Conservation (phyloP, 2,113 vertebrate genomes). For the Zosterops japonicus region DNA sequence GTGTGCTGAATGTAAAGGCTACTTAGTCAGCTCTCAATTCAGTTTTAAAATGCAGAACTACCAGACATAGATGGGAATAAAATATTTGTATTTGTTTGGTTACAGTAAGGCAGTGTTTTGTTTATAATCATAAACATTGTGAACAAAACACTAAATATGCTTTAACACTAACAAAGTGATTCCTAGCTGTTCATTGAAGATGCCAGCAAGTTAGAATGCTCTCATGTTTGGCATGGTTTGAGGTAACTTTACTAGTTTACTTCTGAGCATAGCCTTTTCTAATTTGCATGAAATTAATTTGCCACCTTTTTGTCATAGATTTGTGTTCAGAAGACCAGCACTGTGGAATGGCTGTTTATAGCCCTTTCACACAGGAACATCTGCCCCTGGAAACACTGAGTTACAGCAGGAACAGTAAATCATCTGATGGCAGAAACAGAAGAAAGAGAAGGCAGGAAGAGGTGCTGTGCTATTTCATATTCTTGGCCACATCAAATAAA, state of each 20-base stretch:
- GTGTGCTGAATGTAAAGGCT: neutral
- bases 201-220: neutral
- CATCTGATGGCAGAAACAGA: neutral
- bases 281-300: neutral
- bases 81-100: neutral
- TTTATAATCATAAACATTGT: neutral
- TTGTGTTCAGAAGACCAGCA: neutral
- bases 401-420: neutral
- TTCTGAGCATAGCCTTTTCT: neutral
- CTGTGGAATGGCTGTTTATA: neutral
- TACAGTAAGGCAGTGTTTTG: neutral
- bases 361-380: neutral
- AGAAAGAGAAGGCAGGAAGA: neutral
- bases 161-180: neutral
- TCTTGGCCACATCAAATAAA: conserved; percentile 9
- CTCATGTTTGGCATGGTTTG: neutral
- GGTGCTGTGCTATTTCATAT: neutral
- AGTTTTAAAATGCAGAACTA: neutral
- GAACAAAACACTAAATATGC: neutral
- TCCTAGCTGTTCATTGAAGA: neutral
- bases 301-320: neutral
- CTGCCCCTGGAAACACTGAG: neutral
- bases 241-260: neutral
- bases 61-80: neutral
- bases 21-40: neutral